Percentiles rank a stretch among this genome's conserved stretches.
phyloP scores from a whole-genome alignment of 2,888 invertebrate species.

The Allophyes oxyacanthae region DNA sequence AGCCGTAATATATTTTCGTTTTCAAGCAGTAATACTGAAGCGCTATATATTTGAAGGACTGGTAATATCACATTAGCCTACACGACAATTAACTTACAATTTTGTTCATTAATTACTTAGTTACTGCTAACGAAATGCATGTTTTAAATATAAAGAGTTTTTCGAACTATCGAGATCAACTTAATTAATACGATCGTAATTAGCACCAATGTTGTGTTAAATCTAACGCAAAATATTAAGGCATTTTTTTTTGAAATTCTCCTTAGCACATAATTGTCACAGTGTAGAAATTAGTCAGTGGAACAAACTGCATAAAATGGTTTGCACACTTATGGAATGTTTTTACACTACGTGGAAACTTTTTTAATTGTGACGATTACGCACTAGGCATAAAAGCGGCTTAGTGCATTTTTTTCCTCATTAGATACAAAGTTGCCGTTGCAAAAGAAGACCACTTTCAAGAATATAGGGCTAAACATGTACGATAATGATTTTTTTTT shows the following conservation, averaged over 20 bases:
- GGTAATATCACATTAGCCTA: slow-evolving; percentile 67
- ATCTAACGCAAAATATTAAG: slow-evolving; percentile 16
- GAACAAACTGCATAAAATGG: slow-evolving; percentile 4
- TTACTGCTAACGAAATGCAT: slow-evolving; percentile 62
- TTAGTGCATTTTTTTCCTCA: slow-evolving; percentile 5
- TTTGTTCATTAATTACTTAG: slow-evolving; percentile 66
- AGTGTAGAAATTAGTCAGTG: slow-evolving; percentile 20
- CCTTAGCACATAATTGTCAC: slow-evolving; percentile 21
- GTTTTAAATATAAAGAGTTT: slow-evolving; percentile 51
- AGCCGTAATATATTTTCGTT: slow-evolving; percentile 45
- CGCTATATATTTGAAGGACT: slow-evolving; percentile 56
- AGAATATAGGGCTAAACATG: slow-evolving; percentile 10
- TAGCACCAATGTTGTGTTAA: slow-evolving; percentile 56
- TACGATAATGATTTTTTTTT: not conserved
- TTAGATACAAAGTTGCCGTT: slow-evolving; percentile 9
- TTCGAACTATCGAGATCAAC: slow-evolving; percentile 65
- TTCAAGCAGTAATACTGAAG: slow-evolving; percentile 73
- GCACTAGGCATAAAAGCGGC: not conserved
- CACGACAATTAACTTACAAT: slow-evolving; percentile 56
- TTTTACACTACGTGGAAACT: slow-evolving; percentile 25
- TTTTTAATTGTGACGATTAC: slow-evolving; percentile 1
- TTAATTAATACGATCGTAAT: slow-evolving; percentile 50
- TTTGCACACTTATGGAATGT: slow-evolving; percentile 32
- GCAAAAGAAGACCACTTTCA: not conserved
- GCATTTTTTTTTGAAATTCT: slow-evolving; percentile 10